Conservation (phyloP, 2,113 vertebrate species). For the Gasterosteus nipponicus region DNA sequence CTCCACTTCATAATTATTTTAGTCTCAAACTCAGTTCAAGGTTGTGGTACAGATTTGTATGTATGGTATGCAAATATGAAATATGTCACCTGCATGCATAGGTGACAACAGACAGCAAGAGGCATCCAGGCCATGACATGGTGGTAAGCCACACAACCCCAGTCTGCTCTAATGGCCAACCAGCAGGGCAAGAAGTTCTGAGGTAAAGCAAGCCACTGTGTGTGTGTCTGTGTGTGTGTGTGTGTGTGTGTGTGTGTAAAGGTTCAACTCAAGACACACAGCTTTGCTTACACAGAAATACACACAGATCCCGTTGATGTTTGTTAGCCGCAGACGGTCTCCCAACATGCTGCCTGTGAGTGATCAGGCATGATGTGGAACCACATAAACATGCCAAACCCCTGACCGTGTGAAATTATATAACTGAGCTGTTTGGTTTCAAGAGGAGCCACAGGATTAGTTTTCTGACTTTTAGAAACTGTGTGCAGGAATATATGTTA, state of each 20-base stretch:
- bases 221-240: conserved; percentile 42
- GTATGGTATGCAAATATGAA: neutral
- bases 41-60: neutral
- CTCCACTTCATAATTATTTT: neutral
- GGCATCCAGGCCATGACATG: conserved; percentile 57
- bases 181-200: conserved; percentile 38
- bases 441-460: conserved; percentile 10
- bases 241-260: conserved; percentile 39
- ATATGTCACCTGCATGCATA: conserved; percentile 20
- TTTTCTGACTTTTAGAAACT: conserved; percentile 10
- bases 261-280: conserved; percentile 36
- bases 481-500: neutral
- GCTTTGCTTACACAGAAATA: conserved; percentile 50
- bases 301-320: conserved; percentile 52
- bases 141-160: conserved; percentile 76
- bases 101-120: conserved; percentile 57
- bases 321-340: conserved; percentile 57
- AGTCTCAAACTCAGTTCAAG: neutral
- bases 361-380: conserved; percentile 48
- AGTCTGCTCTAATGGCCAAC: conserved; percentile 60
- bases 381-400: conserved; percentile 44
- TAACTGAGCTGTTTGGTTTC: conserved; percentile 3
- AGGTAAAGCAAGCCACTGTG: conserved; percentile 46
- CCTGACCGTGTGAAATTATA: conserved; percentile 36
- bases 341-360: conserved; percentile 36